Evolutionary conservation across 2,797 vertebrate genomes (phyloP).

Genomic region (Pygocentrus nattereri): DNA sequence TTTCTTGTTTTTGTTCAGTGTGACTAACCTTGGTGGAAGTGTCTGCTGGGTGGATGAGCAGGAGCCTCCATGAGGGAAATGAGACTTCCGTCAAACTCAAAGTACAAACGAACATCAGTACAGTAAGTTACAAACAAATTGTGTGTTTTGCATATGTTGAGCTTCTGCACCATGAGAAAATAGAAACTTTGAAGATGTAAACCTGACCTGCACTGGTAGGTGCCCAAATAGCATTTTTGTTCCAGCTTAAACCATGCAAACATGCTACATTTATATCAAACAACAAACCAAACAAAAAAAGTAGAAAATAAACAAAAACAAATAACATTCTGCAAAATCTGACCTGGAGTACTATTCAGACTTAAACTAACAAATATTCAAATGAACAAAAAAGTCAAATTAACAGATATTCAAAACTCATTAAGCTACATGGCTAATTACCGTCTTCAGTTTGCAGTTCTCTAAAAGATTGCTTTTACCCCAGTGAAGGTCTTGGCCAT

Average conservation of each 20-base stretch:
- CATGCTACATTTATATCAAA: constrained; percentile 70
- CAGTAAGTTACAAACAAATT: constrained; percentile 54
- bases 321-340: constrained; percentile 47
- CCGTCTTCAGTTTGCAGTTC: constrained; percentile 36
- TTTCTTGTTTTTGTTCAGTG: too few species aligned
- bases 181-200: constrained; percentile 35
- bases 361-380: constrained; percentile 18
- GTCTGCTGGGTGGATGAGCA: constrained; percentile 1
- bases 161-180: constrained; percentile 61
- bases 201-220: constrained; percentile 43
- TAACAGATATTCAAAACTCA: constrained; percentile 54
- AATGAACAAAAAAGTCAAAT: constrained; percentile 41
- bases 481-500: constrained; percentile 44
- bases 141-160: constrained; percentile 51
- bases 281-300: constrained; percentile 26
- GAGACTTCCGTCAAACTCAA: background rate
- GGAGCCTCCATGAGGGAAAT: background rate
- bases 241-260: constrained; percentile 68
- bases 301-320: constrained; percentile 43
- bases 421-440: constrained; percentile 42
- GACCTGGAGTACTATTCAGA: constrained; percentile 51
- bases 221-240: constrained; percentile 55
- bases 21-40: background rate
- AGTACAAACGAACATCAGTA: constrained; percentile 18
- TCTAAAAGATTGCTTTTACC: constrained; percentile 17